Base-by-base conservation (phyloP, 2,113 vertebrate species). In the Phaethon lepturus region DNA sequence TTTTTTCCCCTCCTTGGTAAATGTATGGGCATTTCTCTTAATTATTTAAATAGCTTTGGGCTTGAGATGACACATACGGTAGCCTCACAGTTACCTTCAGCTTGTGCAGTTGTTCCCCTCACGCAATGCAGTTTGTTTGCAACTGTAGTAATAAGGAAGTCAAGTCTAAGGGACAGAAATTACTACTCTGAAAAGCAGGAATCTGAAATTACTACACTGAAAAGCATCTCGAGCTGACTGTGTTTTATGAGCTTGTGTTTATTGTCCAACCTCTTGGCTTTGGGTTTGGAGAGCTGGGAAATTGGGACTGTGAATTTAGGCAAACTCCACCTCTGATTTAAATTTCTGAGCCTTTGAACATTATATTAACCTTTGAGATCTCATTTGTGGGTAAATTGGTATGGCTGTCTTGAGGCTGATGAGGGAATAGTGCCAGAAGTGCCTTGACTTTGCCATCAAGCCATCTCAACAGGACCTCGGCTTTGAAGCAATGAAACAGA, bases 171-270 rank as follows among this genome's bases (percentile, higher is more conserved):
- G 50, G 62, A 8, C 11, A 33, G 40, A 33, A 85, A 9, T 62
- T 17, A 4, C 26, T 40, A 0, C 2, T 1, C 29, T 25, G 14
- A n/a, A 81, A 87, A 66, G 16, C 29, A 68, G 45, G 18, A 74
- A 62, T 44, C 33, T 83, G 76, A 25, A 38, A 62, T 81, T 2
- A 7, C 8, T 29, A 0, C 0, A 1, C 12, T 11, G 28, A 31
- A 56, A 68, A 68, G 7, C 49, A 4, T 38, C 63, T 79, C 0
- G 0, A 31, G 31, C 23, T 53, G 71, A 16, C 13, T 2, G 47
- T 7, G 1, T 17, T 74, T 55, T 9, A 5, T 24, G 25, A 71
- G 5, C 13, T 47, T 5, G 3, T 62, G 53, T 56, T 90, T 60
- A 71, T 58, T 28, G 20, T 52, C 26, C 66, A 2, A 4, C 8